phyloP scores from a whole-genome alignment of 2,888 invertebrate genomes.

The Agrenia bidenticulata region DNA sequence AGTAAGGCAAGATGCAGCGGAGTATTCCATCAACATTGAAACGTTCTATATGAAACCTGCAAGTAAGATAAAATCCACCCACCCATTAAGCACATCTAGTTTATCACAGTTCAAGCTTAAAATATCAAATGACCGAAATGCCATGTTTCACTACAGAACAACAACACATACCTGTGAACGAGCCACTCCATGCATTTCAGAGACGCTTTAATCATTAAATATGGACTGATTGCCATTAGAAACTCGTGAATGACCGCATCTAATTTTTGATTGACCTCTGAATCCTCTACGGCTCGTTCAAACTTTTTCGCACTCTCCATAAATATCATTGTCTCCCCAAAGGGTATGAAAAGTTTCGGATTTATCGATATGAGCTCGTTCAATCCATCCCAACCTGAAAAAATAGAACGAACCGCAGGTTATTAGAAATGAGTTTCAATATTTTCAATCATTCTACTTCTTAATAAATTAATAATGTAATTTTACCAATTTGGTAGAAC shows the following conservation, averaged over 20 bases:
- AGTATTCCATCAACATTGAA: conserved; percentile 83
- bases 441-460: too few relatives aligned
- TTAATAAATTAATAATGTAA: too few relatives aligned
- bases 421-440: too few relatives aligned
- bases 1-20: conserved; percentile 82
- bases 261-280: conserved; percentile 73
- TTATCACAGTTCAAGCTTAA: neutral
- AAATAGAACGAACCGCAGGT: too few relatives aligned
- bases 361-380: conserved; percentile 77
- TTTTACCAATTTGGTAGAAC: conserved; percentile 80
- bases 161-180: conserved; percentile 65
- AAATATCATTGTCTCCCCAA: conserved; percentile 71
- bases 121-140: neutral
- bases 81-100: neutral
- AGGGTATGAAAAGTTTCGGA: conserved; percentile 67
- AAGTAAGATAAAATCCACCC: neutral
- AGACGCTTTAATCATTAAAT: conserved; percentile 77
- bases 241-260: conserved; percentile 76
- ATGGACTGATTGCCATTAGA: conserved; percentile 79
- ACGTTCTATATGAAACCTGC: conserved; percentile 78
- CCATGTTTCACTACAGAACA: too few relatives aligned
- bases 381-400: conserved; percentile 75
- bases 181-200: conserved; percentile 96
- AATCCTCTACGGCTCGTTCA: conserved; percentile 75
- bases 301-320: conserved; percentile 72